Conservation (phyloP, 35 echinoderm and acorn worm genomes). For the Apostichopus californicus region DNA sequence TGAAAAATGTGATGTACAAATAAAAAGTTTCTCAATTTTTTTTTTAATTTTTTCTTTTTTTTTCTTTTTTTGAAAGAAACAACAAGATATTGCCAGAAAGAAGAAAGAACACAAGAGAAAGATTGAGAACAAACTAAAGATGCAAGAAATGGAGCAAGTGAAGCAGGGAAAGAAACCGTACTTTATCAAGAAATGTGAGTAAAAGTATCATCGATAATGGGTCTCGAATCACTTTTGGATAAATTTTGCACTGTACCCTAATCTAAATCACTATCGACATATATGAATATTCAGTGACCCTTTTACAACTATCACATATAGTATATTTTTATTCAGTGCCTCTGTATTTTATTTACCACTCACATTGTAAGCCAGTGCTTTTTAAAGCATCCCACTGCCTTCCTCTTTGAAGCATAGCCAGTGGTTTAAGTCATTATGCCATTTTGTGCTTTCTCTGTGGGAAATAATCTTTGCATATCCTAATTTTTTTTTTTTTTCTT, state of each 20-base stretch:
- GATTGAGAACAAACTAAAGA: constrained; percentile 45
- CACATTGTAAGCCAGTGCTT: not conserved
- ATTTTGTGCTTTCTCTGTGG: not conserved
- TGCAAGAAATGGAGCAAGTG: constrained; percentile 73
- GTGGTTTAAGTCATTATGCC: not conserved
- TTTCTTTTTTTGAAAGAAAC: constrained; percentile 47
- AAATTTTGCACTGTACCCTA: no score
- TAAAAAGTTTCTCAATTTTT: no score
- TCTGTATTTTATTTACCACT: not conserved
- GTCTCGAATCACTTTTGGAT: no score
- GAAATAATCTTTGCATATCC: not conserved
- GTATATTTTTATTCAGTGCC: not conserved
- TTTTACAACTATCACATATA: no score
- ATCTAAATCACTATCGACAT: no score
- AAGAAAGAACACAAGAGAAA: constrained; percentile 68
- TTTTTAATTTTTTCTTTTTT: no score
- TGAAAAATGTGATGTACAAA: no score
- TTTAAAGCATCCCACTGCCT: not conserved
- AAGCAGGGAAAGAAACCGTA: constrained; percentile 95
- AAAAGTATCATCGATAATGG: not conserved
- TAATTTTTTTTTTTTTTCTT: constrained; percentile 3
- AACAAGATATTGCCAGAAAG: constrained; percentile 78
- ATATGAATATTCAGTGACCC: no score
- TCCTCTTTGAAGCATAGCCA: not conserved
- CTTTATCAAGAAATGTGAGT: constrained; percentile 98